Evolutionary conservation across 1,140 invertebrate genomes (phyloP), one percentile per base, ranked within the genome.

Genomic region (Laupala kohalensis): DNA sequence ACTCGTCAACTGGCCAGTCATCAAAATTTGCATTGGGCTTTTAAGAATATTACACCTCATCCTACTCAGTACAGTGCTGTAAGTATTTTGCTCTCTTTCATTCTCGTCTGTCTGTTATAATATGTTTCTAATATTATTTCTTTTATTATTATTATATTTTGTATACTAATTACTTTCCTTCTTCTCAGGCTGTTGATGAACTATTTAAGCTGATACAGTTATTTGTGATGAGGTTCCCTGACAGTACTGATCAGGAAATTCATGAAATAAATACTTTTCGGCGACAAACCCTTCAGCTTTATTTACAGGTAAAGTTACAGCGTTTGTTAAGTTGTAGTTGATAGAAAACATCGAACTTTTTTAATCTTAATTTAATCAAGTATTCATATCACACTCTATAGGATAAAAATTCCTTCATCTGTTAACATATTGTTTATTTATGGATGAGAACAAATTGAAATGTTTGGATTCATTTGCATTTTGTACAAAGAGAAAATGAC

Each of bases 11-110:
- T 97, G 26, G 92, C 93, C 0, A 88, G 88, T 74, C 95, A 97
- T 84, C 94, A 96, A 82, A 97, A 97, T 82, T 88, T 97, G 63
- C 92, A 94, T 78, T 97, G 95, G 95, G 95, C 95, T 67, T 97
- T 96, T 80, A 93, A 96, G 77, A 96, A 97, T 79, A 96, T 97
- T 70, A 94, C 93, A 24, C 93, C 93, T 19, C 94, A 95, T 83
- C 92, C 93, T 23, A 93, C 92, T 26, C 93, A 97, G 76, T 97
- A 97, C 83, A 88, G 91, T 62, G 87, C 87, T 25, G 89, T 90
- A 80, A 84, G 83, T 80, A 62, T 6, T 6, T 37, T 37, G 30
- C 15, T 37, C 15, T 37, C 15, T 37, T 37, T 37, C 15, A 37
- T 37, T 37, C 6, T 37, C 15, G 15, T 37, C 15, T 6, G 6